phyloP scores from a whole-genome alignment of 1,140 invertebrate species.

The Lepidurus couesii region DNA sequence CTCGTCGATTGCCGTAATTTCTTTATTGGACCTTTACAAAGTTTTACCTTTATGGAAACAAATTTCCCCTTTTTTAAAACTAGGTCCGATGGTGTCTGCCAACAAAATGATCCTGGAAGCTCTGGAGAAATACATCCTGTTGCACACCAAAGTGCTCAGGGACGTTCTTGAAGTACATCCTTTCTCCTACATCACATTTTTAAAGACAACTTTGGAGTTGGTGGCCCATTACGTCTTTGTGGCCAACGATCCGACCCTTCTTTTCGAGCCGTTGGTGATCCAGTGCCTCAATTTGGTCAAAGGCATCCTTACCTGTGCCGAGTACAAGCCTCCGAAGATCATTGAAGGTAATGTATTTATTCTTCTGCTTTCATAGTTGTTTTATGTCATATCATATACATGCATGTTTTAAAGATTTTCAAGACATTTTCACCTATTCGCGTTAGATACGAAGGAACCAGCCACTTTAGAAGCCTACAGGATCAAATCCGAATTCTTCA shows the following conservation, averaged over 20 bases:
- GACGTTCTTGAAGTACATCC: constrained; percentile 68
- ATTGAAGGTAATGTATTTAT: constrained; percentile 46
- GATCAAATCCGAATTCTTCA: constrained; percentile 67
- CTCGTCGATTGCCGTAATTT: constrained; percentile 73
- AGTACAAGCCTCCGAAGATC: constrained; percentile 62
- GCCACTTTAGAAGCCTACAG: constrained; percentile 56
- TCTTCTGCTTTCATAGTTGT: constrained; percentile 32
- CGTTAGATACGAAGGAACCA: constrained; percentile 48
- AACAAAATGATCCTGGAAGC: constrained; percentile 49
- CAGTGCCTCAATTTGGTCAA: constrained; percentile 85
- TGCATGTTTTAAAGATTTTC: constrained; percentile 26
- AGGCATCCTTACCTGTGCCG: constrained; percentile 65
- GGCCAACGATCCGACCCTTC: constrained; percentile 60
- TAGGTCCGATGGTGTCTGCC: constrained; percentile 23
- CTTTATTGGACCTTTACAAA: neutral
- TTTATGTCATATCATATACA: constrained; percentile 27
- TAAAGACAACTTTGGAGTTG: constrained; percentile 71
- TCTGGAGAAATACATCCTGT: constrained; percentile 71
- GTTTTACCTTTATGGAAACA: no score
- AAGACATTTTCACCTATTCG: constrained; percentile 31
- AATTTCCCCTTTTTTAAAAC: constrained; percentile 35
- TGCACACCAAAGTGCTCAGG: constrained; percentile 62
- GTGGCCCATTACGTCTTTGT: constrained; percentile 81
- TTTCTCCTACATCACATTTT: constrained; percentile 69
- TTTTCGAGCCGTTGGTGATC: constrained; percentile 80